phyloP scores from a whole-genome alignment of 1,140 invertebrate genomes.

The Lordiphosa stackelbergi region DNA sequence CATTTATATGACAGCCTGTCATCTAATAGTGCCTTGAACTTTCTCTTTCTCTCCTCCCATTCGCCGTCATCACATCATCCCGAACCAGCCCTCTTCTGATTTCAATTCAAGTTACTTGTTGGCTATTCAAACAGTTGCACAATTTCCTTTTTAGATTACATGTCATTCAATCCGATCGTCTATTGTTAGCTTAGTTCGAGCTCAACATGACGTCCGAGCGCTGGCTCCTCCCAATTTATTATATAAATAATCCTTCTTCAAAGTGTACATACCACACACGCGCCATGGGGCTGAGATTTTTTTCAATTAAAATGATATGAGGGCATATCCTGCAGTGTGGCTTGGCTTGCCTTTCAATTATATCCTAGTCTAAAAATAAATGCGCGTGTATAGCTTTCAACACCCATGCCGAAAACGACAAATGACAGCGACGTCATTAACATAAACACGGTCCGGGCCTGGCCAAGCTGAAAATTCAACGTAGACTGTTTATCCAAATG shows the following conservation, averaged over 20 bases:
- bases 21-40: conserved; percentile 10
- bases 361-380: conserved; percentile 68
- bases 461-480: conserved; percentile 29
- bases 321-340: conserved; percentile 37
- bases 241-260: conserved; percentile 52
- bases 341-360: conserved; percentile 64
- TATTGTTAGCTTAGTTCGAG: conserved; percentile 26
- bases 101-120: conserved; percentile 8
- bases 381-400: conserved; percentile 25
- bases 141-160: conserved; percentile 30
- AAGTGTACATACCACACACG: conserved; percentile 8
- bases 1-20: conserved; percentile 7
- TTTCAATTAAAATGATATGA: conserved; percentile 40
- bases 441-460: conserved; percentile 43
- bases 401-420: conserved; percentile 23
- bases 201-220: conserved; percentile 13
- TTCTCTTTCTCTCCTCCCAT: not conserved
- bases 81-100: not conserved
- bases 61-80: not conserved
- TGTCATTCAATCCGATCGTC: conserved; percentile 28
- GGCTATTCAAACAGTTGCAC: conserved; percentile 31
- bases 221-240: conserved; percentile 23
- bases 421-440: conserved; percentile 60
- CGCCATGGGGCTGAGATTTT: conserved; percentile 33
- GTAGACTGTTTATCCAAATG: conserved; percentile 59